Evolutionary conservation across 2,797 vertebrate genomes (phyloP).

Genomic region (Onychomys arenicola): DNA sequence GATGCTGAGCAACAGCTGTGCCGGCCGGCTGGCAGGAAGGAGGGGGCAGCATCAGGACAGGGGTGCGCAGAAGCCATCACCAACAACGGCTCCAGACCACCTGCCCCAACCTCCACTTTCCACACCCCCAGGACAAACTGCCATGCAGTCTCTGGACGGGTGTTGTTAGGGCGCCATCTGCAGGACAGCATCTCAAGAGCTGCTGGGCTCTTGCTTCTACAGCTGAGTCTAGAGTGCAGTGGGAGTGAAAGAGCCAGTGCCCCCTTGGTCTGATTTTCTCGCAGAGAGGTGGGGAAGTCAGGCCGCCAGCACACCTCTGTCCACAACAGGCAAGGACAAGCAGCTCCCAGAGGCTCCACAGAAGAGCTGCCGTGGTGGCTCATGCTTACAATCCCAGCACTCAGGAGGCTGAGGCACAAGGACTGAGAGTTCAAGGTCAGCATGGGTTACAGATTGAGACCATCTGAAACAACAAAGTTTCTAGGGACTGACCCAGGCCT

Average conservation of each 20-base stretch:
- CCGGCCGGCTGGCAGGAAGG: conserved; percentile 61
- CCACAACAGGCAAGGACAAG: not conserved
- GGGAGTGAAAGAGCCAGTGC: not conserved
- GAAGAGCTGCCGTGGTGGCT: not conserved
- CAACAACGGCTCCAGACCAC: conserved; percentile 4
- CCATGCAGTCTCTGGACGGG: not conserved
- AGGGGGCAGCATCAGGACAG: conserved; percentile 28
- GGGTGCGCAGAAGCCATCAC: not conserved
- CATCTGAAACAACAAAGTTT: not conserved
- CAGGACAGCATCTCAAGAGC: not conserved
- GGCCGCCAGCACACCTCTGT: fast-evolving
- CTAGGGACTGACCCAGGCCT: not conserved
- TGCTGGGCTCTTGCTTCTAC: not conserved
- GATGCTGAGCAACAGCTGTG: conserved; percentile 77
- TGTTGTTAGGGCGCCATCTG: not conserved
- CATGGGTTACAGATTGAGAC: not conserved
- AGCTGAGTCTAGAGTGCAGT: not conserved
- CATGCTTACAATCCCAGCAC: not conserved
- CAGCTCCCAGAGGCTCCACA: not conserved
- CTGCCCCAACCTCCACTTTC: not conserved
- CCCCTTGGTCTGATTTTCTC: not conserved
- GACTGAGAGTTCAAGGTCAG: not conserved
- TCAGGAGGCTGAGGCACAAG: not conserved
- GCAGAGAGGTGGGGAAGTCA: not conserved
- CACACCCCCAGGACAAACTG: not conserved